A percentile compares a stretch with the other conserved stretches of the same genome.
phyloP scores from a whole-genome alignment of 2,888 invertebrate genomes.

The Nephrotoma flavescens region DNA sequence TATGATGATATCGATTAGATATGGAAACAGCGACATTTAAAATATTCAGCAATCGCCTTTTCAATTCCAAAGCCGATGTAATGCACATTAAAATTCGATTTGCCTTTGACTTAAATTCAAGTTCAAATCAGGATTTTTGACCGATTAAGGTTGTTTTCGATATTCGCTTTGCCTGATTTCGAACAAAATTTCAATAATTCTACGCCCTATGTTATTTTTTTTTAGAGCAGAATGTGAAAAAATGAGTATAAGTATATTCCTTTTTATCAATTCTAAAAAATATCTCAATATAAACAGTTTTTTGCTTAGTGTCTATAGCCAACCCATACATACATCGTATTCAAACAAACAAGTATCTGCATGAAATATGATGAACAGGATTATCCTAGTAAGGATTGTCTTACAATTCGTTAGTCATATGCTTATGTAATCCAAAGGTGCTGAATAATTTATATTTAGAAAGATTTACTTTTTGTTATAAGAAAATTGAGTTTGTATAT shows the following conservation, averaged over 20 bases:
- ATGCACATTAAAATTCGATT: too few species aligned
- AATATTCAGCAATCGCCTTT: too few species aligned
- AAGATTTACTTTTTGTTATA: background rate
- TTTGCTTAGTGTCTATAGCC: background rate
- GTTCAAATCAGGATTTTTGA: background rate
- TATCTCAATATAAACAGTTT: background rate
- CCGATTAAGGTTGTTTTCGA: background rate
- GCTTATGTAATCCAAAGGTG: background rate
- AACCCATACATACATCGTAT: background rate
- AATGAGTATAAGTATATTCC: background rate
- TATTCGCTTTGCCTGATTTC: background rate
- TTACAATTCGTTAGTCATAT: background rate
- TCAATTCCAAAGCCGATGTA: too few species aligned
- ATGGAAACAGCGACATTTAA: too few species aligned
- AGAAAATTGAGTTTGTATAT: background rate
- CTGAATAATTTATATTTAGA: background rate
- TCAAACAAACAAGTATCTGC: background rate
- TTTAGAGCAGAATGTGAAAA: background rate
- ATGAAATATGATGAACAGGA: background rate
- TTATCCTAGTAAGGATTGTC: background rate
- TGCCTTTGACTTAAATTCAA: background rate
- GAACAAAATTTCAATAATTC: background rate
- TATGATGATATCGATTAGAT: too few species aligned
- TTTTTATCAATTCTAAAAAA: background rate
- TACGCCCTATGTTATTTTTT: background rate